Evolutionary conservation across 1,140 invertebrate species (phyloP).

Genomic region (Drusus annulatus): DNA sequence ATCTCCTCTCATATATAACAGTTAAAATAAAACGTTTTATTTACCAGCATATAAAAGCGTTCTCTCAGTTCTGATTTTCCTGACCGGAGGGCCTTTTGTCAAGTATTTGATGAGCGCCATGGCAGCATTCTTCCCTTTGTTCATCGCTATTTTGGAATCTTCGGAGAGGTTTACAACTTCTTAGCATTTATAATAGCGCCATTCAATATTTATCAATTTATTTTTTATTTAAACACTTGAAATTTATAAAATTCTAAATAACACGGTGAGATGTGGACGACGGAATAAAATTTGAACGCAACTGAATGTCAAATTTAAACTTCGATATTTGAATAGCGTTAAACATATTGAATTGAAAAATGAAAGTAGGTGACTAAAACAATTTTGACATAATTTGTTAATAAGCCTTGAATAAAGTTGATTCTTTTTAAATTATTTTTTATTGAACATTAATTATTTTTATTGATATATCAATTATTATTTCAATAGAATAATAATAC

Average conservation of each 20-base stretch:
- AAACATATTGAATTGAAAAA: neutral
- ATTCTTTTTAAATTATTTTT: no score
- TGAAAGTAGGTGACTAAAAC: no score
- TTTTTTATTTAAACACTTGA: neutral
- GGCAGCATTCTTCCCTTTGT: slow-evolving; percentile 1
- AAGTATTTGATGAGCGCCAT: neutral
- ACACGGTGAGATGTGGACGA: neutral
- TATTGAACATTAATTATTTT: no score
- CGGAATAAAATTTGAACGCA: neutral
- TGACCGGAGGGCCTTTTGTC: neutral
- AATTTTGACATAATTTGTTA: no score
- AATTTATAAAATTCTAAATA: neutral
- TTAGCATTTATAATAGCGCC: neutral
- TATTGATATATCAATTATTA: no score
- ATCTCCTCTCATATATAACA: no score
- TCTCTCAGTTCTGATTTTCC: slow-evolving; percentile 2
- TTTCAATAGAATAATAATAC: no score
- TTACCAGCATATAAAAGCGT: neutral
- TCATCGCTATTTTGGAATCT: slow-evolving; percentile 7
- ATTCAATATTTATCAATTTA: neutral
- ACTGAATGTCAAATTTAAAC: neutral
- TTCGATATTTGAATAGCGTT: neutral
- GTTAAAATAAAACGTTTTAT: no score
- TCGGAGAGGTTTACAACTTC: neutral
- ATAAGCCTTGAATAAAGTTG: no score